phyloP scores from a whole-genome alignment of 1,140 invertebrate genomes.

The Eufriesea mexicana region DNA sequence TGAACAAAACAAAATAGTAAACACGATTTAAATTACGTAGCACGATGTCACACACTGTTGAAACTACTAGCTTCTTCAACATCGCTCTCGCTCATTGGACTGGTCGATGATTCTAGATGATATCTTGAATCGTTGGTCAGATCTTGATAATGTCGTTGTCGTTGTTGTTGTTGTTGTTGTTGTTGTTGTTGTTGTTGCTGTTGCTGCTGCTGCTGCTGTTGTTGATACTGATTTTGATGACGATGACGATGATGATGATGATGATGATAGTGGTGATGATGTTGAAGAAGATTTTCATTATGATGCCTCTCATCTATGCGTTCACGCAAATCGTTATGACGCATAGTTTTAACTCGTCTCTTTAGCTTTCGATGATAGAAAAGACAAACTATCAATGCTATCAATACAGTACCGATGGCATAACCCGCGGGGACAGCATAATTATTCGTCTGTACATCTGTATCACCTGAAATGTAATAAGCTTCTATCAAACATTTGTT shows the following conservation, averaged over 20 bases:
- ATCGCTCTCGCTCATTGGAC: constrained; percentile 76
- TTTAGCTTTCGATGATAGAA: constrained; percentile 77
- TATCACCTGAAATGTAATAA: constrained; percentile 73
- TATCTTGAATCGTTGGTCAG: constrained; percentile 70
- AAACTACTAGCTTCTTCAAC: constrained; percentile 73
- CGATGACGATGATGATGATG: constrained; percentile 15
- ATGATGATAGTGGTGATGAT: constrained; percentile 68
- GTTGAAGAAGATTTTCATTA: constrained; percentile 76
- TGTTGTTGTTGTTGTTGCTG: background rate
- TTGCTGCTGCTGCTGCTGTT: constrained; percentile 51
- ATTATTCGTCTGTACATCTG: constrained; percentile 77
- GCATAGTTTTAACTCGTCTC: constrained; percentile 68
- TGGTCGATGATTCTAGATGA: constrained; percentile 69
- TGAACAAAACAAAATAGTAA: background rate
- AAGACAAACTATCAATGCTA: constrained; percentile 74
- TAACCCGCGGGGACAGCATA: constrained; percentile 76
- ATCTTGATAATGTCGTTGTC: constrained; percentile 62
- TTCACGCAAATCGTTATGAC: constrained; percentile 75
- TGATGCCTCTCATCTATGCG: constrained; percentile 74
- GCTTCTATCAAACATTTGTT: background rate
- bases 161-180: constrained; percentile 4
- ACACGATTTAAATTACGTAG: constrained; percentile 46
- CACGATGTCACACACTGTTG: constrained; percentile 74
- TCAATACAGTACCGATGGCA: constrained; percentile 71
- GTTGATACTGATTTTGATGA: constrained; percentile 54